phyloP scores from a whole-genome alignment of 2,888 invertebrate genomes.

The Entomobrya multifasciata region DNA sequence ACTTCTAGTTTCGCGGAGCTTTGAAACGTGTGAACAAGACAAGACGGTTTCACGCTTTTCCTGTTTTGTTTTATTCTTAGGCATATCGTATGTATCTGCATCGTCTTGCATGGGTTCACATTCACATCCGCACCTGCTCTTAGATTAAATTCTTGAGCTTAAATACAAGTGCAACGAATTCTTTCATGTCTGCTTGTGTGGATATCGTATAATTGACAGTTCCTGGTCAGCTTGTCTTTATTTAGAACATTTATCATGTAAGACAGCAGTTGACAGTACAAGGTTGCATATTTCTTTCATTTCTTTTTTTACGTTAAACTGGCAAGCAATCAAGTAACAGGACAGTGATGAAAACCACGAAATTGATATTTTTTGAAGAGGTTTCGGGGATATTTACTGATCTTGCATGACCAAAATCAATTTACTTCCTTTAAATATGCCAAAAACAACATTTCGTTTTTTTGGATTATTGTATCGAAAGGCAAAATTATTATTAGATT shows the following conservation, averaged over 20 bases:
- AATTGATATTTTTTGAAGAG: conserved; percentile 11
- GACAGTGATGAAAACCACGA: neutral
- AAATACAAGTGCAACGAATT: too few relatives aligned
- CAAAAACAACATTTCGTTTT: neutral
- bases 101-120: too few relatives aligned
- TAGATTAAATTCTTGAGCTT: too few relatives aligned
- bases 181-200: conserved; percentile 15
- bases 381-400: neutral
- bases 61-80: too few relatives aligned
- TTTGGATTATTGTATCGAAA: neutral
- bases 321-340: too few relatives aligned
- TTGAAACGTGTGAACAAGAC: too few relatives aligned
- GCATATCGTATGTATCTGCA: too few relatives aligned
- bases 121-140: too few relatives aligned
- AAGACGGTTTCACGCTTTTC: too few relatives aligned
- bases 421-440: neutral
- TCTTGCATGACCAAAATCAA: neutral
- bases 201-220: conserved; percentile 49
- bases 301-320: too few relatives aligned
- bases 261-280: conserved; percentile 62
- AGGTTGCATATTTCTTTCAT: conserved; percentile 48
- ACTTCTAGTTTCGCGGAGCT: too few relatives aligned
- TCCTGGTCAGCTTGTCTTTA: conserved; percentile 67
- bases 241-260: conserved; percentile 62
- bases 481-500: conserved; percentile 5